Evolutionary conservation across 2,113 vertebrate species (phyloP).

Genomic region (Platysternon megacephalum): DNA sequence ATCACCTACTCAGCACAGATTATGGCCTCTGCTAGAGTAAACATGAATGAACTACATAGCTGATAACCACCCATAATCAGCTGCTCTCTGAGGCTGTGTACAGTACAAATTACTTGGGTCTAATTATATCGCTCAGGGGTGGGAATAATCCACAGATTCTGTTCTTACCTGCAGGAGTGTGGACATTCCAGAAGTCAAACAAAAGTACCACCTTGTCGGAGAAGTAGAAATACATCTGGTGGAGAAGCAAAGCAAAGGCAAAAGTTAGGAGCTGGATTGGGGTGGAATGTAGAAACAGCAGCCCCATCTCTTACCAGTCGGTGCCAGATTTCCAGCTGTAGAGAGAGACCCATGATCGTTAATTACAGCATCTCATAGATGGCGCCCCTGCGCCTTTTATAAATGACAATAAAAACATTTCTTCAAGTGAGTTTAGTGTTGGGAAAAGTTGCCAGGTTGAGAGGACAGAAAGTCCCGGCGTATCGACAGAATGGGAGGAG

Average conservation of each 20-base stretch:
- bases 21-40: background rate
- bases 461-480: too few relatives aligned
- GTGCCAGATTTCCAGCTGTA: background rate
- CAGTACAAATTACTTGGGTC: background rate
- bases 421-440: too few relatives aligned
- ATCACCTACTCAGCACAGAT: background rate
- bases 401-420: too few relatives aligned
- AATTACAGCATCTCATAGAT: too few relatives aligned
- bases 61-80: background rate
- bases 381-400: too few relatives aligned
- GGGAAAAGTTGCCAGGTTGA: background rate
- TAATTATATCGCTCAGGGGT: background rate
- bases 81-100: background rate
- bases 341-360: background rate
- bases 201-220: slow-evolving; percentile 88
- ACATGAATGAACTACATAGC: background rate
- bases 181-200: slow-evolving; percentile 94
- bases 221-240: slow-evolving; percentile 91
- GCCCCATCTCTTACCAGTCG: too few relatives aligned
- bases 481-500: background rate
- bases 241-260: background rate
- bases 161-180: slow-evolving; percentile 85
- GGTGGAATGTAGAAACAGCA: background rate
- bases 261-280: rapidly evolving
- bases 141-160: background rate